Evolutionary conservation across 1,140 invertebrate genomes (phyloP).

Genomic region (Elysia chlorotica): DNA sequence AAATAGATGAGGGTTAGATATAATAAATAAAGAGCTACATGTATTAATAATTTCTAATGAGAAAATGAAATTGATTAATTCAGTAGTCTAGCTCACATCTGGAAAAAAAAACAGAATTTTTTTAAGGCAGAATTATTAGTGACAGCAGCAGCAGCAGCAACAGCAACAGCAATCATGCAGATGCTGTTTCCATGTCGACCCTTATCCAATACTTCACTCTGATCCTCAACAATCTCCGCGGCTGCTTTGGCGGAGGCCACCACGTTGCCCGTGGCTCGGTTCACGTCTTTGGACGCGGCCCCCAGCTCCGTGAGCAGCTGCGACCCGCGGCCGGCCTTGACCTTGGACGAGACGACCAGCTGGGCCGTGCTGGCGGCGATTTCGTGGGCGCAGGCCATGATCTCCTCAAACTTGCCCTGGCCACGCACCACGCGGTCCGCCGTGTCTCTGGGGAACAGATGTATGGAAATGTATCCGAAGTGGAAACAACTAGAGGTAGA

Average conservation of each 20-base stretch:
- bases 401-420: conserved; percentile 87
- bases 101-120: too few species aligned
- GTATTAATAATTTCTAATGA: too few species aligned
- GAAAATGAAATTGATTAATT: too few species aligned
- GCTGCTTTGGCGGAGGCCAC: conserved; percentile 92
- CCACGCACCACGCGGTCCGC: conserved; percentile 90
- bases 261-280: conserved; percentile 86
- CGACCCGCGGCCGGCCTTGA: conserved; percentile 79
- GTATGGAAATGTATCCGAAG: too few species aligned
- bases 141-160: too few species aligned
- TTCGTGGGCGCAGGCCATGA: conserved; percentile 95
- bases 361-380: conserved; percentile 97
- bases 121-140: too few species aligned
- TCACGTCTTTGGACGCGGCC: conserved; percentile 84
- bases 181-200: too few species aligned
- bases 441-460: conserved; percentile 83
- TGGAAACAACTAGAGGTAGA: conserved; percentile 38
- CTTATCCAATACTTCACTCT: too few species aligned
- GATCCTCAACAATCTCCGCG: conserved; percentile 83
- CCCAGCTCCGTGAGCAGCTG: conserved; percentile 78
- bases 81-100: too few species aligned
- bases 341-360: conserved; percentile 88
- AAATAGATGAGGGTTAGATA: too few species aligned
- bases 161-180: too few species aligned
- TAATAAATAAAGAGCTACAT: too few species aligned